Conservation (phyloP, 2,113 vertebrate genomes). For the Pseudorasbora parva region DNA sequence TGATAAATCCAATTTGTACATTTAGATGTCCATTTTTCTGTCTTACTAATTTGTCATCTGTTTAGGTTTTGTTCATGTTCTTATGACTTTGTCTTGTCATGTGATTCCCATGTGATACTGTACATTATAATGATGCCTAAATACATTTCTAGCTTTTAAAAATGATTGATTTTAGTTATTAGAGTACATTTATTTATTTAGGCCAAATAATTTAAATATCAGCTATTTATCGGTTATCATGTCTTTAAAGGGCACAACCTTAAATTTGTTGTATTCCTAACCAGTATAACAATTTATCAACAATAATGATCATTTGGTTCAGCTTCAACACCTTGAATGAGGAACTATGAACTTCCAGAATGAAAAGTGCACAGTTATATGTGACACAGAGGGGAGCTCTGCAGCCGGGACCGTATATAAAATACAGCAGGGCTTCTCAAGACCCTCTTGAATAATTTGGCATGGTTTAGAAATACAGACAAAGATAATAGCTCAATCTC, state of each 20-base stretch:
- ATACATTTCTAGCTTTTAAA: too few relatives aligned
- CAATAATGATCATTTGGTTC: not conserved
- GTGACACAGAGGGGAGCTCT: not conserved
- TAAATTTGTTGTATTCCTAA: not conserved
- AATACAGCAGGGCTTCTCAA: not conserved
- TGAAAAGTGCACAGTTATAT: not conserved
- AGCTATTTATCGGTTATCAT: too few relatives aligned
- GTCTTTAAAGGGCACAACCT: not conserved
- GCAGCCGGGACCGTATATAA: constrained; percentile 1
- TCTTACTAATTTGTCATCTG: too few relatives aligned
- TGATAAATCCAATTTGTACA: too few relatives aligned
- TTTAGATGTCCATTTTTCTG: too few relatives aligned
- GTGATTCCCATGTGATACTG: too few relatives aligned
- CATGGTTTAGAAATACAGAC: constrained; percentile 35
- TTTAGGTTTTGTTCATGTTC: too few relatives aligned
- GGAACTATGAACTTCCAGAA: not conserved
- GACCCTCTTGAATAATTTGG: constrained; percentile 36
- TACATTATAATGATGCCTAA: too few relatives aligned
- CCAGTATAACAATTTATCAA: not conserved
- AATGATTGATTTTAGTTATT: too few relatives aligned
- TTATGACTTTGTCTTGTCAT: too few relatives aligned
- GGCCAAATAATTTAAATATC: too few relatives aligned
- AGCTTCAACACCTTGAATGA: not conserved
- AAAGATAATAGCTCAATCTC: constrained; percentile 34
- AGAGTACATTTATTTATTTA: too few relatives aligned